Evolutionary conservation across 2,113 vertebrate species (phyloP).

Genomic region (Delphinus delphis): DNA sequence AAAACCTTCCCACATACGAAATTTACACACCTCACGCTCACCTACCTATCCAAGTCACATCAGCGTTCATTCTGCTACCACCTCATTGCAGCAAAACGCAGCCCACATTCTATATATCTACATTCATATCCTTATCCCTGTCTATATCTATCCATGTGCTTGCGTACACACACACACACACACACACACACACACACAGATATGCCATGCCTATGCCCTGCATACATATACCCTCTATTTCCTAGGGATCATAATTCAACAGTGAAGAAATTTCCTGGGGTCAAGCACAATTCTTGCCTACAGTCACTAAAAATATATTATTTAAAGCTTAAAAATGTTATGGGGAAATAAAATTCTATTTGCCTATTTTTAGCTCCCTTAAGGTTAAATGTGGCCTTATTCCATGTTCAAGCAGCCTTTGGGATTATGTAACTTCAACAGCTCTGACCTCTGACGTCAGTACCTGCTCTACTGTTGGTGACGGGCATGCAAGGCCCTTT

Average conservation of each 20-base stretch:
- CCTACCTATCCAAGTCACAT: not conserved
- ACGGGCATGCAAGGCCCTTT: not conserved
- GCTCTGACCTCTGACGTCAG: conserved; percentile 59
- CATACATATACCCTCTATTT: not conserved
- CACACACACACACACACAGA: not conserved
- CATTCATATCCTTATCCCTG: not conserved
- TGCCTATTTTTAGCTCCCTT: conserved; percentile 70
- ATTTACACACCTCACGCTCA: not conserved
- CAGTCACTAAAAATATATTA: conserved; percentile 21
- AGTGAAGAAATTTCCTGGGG: conserved; percentile 29
- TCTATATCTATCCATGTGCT: not conserved
- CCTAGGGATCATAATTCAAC: conserved; percentile 38
- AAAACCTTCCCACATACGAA: not conserved
- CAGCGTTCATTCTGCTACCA: not conserved
- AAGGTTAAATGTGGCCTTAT: conserved; percentile 68
- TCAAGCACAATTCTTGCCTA: not conserved
- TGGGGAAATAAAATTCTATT: conserved; percentile 67
- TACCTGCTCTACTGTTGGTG: not conserved
- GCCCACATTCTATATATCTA: not conserved
- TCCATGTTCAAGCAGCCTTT: conserved; percentile 46
- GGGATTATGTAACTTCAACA: conserved; percentile 65
- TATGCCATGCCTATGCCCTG: no score
- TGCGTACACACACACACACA: no score
- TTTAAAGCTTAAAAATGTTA: conserved; percentile 58
- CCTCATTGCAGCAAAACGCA: not conserved